phyloP scores from a whole-genome alignment of 2,888 invertebrate genomes.

The Shargacucullia verbasci region DNA sequence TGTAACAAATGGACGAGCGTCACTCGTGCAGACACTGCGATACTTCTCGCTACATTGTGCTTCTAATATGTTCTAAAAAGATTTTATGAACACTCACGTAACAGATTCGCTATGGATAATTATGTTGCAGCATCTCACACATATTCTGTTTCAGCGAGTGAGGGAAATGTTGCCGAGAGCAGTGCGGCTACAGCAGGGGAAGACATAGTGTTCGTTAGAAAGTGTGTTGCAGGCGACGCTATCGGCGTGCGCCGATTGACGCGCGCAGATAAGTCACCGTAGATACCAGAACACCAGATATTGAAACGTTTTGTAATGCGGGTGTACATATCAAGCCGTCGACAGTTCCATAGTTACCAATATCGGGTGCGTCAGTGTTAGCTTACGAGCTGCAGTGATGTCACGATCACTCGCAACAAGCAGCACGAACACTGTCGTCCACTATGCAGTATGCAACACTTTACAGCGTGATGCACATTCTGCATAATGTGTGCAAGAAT shows the following conservation, averaged over 20 bases:
- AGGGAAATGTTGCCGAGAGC: not conserved
- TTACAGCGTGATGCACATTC: not conserved
- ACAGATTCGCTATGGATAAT: constrained; percentile 35
- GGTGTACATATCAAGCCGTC: too few relatives aligned
- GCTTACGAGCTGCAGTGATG: too few relatives aligned
- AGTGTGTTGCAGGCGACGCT: constrained; percentile 25
- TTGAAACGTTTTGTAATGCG: too few relatives aligned
- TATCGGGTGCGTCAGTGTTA: too few relatives aligned
- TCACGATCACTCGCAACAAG: too few relatives aligned
- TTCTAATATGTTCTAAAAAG: constrained; percentile 14
- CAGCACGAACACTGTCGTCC: too few relatives aligned
- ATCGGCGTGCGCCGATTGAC: not conserved
- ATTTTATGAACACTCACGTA: constrained; percentile 39
- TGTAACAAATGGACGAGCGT: not conserved
- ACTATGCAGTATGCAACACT: not conserved
- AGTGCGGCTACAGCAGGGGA: not conserved
- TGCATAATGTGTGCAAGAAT: not conserved
- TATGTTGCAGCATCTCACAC: constrained; percentile 15
- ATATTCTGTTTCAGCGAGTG: constrained; percentile 8
- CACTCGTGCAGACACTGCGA: not conserved
- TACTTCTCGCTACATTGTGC: not conserved
- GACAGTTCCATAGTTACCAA: too few relatives aligned
- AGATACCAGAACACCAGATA: not conserved
- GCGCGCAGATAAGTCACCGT: constrained; percentile 14
- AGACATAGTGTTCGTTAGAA: constrained; percentile 35